These are phyloP conservation scores for Myopa tessellatipennis DNA, from an alignment of 2,888 invertebrate genomes.

Conservation along the genomic window DNA sequence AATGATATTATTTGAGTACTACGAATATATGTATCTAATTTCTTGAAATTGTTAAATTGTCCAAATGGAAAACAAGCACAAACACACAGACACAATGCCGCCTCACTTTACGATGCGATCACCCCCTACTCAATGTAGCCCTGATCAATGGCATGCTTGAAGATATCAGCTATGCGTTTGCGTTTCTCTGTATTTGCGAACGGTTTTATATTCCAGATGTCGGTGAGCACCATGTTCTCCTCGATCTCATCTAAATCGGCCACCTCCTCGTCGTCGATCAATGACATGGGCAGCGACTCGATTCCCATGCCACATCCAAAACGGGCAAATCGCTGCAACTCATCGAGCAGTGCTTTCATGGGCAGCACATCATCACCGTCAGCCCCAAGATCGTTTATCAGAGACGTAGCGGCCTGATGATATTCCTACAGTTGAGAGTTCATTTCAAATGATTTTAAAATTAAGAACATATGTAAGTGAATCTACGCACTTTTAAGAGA, in stretches of 20 bases:
- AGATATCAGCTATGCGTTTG: constrained; percentile 73
- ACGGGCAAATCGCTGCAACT: constrained; percentile 68
- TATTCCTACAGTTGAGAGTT: constrained; percentile 70
- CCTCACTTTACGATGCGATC: too few species aligned
- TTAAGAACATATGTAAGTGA: not conserved
- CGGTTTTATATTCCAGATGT: constrained; percentile 74
- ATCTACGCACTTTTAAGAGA: constrained; percentile 51
- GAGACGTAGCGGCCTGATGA: constrained; percentile 70
- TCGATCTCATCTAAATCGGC: constrained; percentile 69
- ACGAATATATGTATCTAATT: too few species aligned
- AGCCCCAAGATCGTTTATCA: constrained; percentile 73
- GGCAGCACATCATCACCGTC: constrained; percentile 71
- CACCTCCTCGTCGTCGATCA: constrained; percentile 70
- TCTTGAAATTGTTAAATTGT: too few species aligned
- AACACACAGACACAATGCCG: too few species aligned
- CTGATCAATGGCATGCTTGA: constrained; percentile 75
- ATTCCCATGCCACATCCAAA: constrained; percentile 71
- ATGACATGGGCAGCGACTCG: constrained; percentile 71
- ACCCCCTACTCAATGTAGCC: constrained; percentile 68
- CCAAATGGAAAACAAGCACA: too few species aligned
- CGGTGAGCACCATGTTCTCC: constrained; percentile 69
- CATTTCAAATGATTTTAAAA: not conserved
- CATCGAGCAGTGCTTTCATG: constrained; percentile 60
- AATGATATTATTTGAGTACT: too few species aligned
- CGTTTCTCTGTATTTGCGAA: constrained; percentile 73